Evolutionary conservation across 2,113 vertebrate genomes (phyloP), one percentile per base, ranked within the genome.

Genomic region (Pongo abelii): DNA sequence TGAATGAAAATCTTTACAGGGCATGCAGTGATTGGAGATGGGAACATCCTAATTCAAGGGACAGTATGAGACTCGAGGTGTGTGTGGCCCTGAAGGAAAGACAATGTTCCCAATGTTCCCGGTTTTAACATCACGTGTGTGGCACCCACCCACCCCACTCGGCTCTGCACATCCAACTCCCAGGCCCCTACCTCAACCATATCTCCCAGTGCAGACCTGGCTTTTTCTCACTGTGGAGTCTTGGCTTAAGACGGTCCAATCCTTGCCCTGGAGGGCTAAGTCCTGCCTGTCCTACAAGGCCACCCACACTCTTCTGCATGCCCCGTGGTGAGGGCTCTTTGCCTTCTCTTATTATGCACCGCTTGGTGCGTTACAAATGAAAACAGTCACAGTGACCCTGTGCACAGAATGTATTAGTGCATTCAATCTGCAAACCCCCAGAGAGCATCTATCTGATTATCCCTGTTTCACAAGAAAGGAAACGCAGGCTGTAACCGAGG

Each of bases 51-150:
- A 35, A 8, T 43, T 9, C n/a, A 25, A 23, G 46, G 25, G 23
- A 57, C 59, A 18, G 84, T 12, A 6, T 9, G 43, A 57, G 20
- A 25, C 32, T 38, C 8, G 3, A 59, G 83, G 35, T 6, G 48
- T 3, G 0, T 6, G 61, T 20, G 91, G 67, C 32, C 50, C 69
- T 20, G 50, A 25, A 11, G 75, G 38, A 81, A 8, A 46, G 69
- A 18, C 0, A 0, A 9, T 18, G 16, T 22, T 50, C 57, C 86
- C 25, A 12, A 11, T 5, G 18, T 55, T 9, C 8, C 17, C 2
- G 0, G 46, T 8, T 8, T 12, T 8, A 52, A 40, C 2, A 0
- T 2, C 1, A 6, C 0, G 2, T 40, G 16, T 0, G 1, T 0
- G n/a, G 74, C 35, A 50, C 18, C 61, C 40, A 13, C 8, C 38